These are phyloP conservation scores for Ormyrus rosae DNA, from an alignment of 2,888 invertebrate genomes.

Conservation along the genomic window DNA sequence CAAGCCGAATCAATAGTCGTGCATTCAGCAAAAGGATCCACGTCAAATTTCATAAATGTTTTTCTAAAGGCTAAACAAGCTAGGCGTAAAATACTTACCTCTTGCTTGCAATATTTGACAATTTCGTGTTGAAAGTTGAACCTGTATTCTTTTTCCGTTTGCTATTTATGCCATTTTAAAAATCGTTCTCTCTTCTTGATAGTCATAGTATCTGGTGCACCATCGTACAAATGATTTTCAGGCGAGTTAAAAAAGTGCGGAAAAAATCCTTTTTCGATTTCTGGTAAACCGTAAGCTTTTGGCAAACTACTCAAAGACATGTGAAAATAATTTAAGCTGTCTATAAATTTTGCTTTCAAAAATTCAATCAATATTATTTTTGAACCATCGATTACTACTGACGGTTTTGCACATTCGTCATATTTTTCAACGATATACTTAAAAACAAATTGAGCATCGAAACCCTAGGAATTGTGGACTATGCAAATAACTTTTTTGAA, in stretches of 20 bases:
- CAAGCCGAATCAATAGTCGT: conserved; percentile 62
- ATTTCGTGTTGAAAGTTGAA: no score
- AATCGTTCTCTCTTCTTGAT: no score
- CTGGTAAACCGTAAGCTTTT: conserved; percentile 62
- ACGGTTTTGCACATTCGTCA: no score
- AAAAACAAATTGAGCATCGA: conserved; percentile 43
- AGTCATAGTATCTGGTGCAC: conserved; percentile 53
- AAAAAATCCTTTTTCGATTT: conserved; percentile 56
- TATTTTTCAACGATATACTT: conserved; percentile 45
- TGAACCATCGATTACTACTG: no score
- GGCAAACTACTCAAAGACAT: conserved; percentile 49
- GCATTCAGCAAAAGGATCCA: conserved; percentile 58
- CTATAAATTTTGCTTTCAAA: no score
- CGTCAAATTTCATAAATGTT: background rate
- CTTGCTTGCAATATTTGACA: no score
- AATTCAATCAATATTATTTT: no score
- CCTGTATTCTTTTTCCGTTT: no score
- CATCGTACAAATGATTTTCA: conserved; percentile 57
- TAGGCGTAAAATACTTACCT: no score
- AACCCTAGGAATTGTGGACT: conserved; percentile 47
- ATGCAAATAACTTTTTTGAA: conserved; percentile 54
- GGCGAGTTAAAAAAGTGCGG: conserved; percentile 60
- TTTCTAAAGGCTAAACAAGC: no score
- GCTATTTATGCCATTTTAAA: no score
- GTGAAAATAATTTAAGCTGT: no score